Percentiles rank a stretch among this genome's conserved stretches.
These are phyloP conservation scores for Oceanites oceanicus DNA, from an alignment of 2,113 vertebrate species.

Conservation along the genomic window DNA sequence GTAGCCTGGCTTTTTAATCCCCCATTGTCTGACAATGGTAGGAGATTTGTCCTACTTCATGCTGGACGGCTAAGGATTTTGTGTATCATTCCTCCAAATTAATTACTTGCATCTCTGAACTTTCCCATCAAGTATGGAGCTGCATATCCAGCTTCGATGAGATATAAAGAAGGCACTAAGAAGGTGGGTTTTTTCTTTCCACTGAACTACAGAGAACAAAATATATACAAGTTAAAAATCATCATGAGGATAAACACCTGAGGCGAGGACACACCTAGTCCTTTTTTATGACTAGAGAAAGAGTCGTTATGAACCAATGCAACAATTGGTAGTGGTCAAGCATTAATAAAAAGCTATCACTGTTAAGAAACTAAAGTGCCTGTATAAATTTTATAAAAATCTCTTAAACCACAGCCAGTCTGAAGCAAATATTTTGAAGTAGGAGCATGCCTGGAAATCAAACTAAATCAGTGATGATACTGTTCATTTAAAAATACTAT, in stretches of 20 bases:
- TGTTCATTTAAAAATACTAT: neutral
- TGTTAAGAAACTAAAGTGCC: neutral
- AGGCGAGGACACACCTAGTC: neutral
- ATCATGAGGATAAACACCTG: neutral
- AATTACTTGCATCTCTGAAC: neutral
- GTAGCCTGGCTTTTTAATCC: neutral
- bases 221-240: neutral
- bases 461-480: neutral
- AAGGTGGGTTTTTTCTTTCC: neutral
- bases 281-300: neutral
- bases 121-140: neutral
- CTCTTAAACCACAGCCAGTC: neutral
- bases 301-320: neutral
- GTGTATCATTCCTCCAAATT: neutral
- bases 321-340: neutral
- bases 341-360: neutral
- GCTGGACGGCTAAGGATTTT: neutral
- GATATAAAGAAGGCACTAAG: neutral
- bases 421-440: neutral
- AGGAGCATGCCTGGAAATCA: neutral
- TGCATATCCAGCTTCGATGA: neutral
- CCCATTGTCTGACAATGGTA: neutral
- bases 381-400: neutral
- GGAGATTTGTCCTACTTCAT: neutral
- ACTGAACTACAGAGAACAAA: neutral